Evolutionary conservation across 2,113 vertebrate species (phyloP), one percentile per base, ranked within the genome.

Genomic region (Hippocampus barbouri): DNA sequence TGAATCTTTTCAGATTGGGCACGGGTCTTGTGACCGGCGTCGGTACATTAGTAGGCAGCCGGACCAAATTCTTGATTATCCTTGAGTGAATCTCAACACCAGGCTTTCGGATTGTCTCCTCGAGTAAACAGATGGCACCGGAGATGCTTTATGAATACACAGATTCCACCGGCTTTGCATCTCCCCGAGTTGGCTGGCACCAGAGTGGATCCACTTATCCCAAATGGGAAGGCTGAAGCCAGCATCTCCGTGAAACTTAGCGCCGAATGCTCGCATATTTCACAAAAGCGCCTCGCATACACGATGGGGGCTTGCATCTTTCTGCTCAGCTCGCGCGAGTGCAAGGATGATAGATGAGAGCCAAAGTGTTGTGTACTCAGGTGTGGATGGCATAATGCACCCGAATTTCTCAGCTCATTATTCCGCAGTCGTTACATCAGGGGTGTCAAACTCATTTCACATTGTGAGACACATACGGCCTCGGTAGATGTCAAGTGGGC

Each of bases 101-200:
- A 16, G 64, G 64, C 64, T 66, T 66, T 66, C 64, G 49, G 64
- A 66, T 66, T 66, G 64, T 66, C 64, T 66, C 16, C 43, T 27
- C 14, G 43, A 47, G 64, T 49, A 66, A 66, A 66, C 64, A 66
- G 64, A 66, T 66, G 64, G 64, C 64, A 47, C 23, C 41, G 64
- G 64, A 66, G 64, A 66, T 47, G 64, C n/a, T 66, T 66, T 66
- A 66, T 66, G 64, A 66, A 66, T 47, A 66, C 64, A 47, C 64
- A 66, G 64, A 66, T 66, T 66, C 43, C 40, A 66, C 23, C 64
- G 15, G 43, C 64, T 66, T 66, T 66, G 41, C 64, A 66, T 49
- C 43, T 66, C 43, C 64, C 64, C 23, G 64, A 66, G 40, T 66
- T 27, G 64, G 43, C 63, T 66, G 9, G 43, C 64, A 25, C 41